Base-by-base conservation (phyloP, 2,888 invertebrate species). In the Mechanitis mazaeus region DNA sequence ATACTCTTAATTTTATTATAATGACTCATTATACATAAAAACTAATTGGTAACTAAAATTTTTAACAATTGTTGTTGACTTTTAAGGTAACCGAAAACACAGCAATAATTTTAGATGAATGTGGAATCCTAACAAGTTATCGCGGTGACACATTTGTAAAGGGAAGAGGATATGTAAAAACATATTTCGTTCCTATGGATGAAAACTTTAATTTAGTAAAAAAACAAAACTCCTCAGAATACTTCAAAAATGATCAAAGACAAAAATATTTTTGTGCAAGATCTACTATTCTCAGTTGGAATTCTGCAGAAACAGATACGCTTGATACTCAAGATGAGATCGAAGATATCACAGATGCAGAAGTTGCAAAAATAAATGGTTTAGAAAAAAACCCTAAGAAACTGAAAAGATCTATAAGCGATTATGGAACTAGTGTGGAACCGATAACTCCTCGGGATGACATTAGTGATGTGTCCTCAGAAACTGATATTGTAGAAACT, bases 91-190 rank as follows among this genome's bases (percentile, higher is more conserved):
- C 95, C 35, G 92, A 93, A 76, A 93, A 93, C 58, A 95, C 95
- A 0, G 95, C 95, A 0, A 77, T 90, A 6, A 92, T 94, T 55
- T 81, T 95, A 63, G 91, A 93, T 59, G 92, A 93, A 67, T 92
- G 94, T 70, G 94, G 93, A 53, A 92, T 95, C 63, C 83, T 92
- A 42, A 95, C 95, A 67, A 91, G 92, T 59, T 92, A 92, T 69
- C 91, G 95, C 33, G 95, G 94, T 1, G 90, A 92, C 70, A 94
- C 94, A 0, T 92, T 87, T 70, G 94, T 95, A 0, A 96, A 95
- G 84, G 95, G 95, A 0, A 92, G 92, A 63, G 91, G 91, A 31
- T 87, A 91, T 68, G 92, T 95, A 28, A 93, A 93, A 68, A 95
- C 95, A 3, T 95, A 94, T 77, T 94, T 93, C 72, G 93, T 95